Percentiles rank a stretch among this genome's conserved stretches.
Evolutionary conservation across 1,140 invertebrate genomes (phyloP).

Genomic region (Drosophila grimshawi): DNA sequence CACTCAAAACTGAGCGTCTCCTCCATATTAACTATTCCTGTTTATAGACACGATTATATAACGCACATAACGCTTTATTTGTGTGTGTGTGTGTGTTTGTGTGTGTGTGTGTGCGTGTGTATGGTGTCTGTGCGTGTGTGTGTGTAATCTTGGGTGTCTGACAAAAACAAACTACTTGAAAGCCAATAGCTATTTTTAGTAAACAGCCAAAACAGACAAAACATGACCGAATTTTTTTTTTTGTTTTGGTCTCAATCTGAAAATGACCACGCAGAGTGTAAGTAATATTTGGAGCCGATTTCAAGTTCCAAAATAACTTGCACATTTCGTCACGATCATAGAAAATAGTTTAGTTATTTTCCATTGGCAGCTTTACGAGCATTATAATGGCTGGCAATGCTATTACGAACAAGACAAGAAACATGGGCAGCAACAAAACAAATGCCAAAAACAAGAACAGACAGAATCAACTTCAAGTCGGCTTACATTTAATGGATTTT

Average conservation of each 20-base stretch:
- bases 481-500: constrained; percentile 82
- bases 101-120: no score
- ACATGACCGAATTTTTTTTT: constrained; percentile 35
- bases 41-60: constrained; percentile 6
- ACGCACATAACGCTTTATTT: neutral
- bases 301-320: constrained; percentile 6
- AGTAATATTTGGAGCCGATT: neutral
- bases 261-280: constrained; percentile 40
- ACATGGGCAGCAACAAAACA: neutral
- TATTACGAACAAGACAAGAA: constrained; percentile 18
- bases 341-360: constrained; percentile 28
- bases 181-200: constrained; percentile 54
- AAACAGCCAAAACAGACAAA: constrained; percentile 1
- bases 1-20: constrained; percentile 31
- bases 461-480: constrained; percentile 33
- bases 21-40: constrained; percentile 12
- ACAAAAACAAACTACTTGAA: constrained; percentile 71
- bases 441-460: constrained; percentile 21
- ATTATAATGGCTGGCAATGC: constrained; percentile 36
- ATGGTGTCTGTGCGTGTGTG: neutral
- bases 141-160: constrained; percentile 4
- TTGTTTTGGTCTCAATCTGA: constrained; percentile 43
- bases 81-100: neutral
- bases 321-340: constrained; percentile 23
- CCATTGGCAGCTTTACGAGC: constrained; percentile 50